These are phyloP conservation scores for Otolemur garnettii DNA, from an alignment of 2,113 vertebrate genomes.

Conservation along the genomic window DNA sequence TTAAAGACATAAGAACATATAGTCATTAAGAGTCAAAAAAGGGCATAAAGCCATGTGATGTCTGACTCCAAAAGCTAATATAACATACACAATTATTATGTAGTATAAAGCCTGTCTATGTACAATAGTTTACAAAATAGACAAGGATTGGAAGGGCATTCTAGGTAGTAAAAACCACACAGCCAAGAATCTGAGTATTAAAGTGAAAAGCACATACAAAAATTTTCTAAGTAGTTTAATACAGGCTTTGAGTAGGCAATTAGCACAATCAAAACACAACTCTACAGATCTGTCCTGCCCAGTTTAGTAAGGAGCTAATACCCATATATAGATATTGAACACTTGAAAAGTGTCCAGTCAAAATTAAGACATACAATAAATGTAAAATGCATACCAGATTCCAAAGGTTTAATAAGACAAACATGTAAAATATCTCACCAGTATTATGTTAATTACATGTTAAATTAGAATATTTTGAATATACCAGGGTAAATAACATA, in stretches of 20 bases:
- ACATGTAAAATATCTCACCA: neutral
- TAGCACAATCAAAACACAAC: neutral
- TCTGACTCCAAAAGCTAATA: slow-evolving; percentile 1
- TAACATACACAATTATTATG: neutral
- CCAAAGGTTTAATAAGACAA: slow-evolving; percentile 26
- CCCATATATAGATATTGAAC: neutral
- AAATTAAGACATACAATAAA: slow-evolving; percentile 2
- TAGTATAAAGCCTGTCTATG: neutral
- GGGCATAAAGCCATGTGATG: neutral
- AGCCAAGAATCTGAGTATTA: neutral
- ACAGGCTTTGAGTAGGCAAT: neutral
- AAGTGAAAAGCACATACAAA: neutral
- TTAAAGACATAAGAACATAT: neutral
- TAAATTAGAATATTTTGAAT: slow-evolving; percentile 14
- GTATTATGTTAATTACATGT: neutral
- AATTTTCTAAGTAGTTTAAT: slow-evolving; percentile 39
- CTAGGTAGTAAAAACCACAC: slow-evolving; percentile 17
- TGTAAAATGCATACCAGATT: slow-evolving; percentile 17
- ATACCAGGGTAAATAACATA: slow-evolving; percentile 26
- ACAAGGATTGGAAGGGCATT: neutral
- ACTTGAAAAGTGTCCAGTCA: neutral
- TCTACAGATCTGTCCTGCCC: neutral
- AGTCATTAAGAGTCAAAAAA: neutral
- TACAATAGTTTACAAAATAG: slow-evolving; percentile 43
- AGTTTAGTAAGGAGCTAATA: neutral